Conservation (phyloP, 2,888 invertebrate genomes). For the Agrypnus murinus region DNA sequence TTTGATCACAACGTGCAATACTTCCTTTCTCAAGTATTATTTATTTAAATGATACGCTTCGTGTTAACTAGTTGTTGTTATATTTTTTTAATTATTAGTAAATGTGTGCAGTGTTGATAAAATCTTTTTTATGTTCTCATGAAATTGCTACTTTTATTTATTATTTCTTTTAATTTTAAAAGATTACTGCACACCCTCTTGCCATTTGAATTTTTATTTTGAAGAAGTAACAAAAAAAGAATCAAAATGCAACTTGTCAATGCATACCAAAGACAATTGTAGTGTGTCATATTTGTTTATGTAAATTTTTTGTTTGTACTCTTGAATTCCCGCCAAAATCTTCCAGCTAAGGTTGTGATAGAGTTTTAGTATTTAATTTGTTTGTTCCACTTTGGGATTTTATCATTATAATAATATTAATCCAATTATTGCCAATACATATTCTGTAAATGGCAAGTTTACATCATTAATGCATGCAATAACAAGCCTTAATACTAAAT, state of each 20-base stretch:
- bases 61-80: constrained; percentile 61
- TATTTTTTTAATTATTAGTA: constrained; percentile 52
- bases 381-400: constrained; percentile 52
- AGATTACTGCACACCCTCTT: constrained; percentile 60
- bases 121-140: constrained; percentile 43
- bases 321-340: constrained; percentile 69
- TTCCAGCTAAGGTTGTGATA: constrained; percentile 72
- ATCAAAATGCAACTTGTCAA: constrained; percentile 63
- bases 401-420: constrained; percentile 45
- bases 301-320: constrained; percentile 49
- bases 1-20: constrained; percentile 68
- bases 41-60: constrained; percentile 65
- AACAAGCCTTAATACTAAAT: background rate
- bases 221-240: too few species aligned
- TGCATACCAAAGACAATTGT: constrained; percentile 69
- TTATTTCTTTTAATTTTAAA: too few species aligned
- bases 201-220: constrained; percentile 57
- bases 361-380: constrained; percentile 65
- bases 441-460: constrained; percentile 16
- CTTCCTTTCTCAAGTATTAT: constrained; percentile 68
- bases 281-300: constrained; percentile 66
- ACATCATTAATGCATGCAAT: background rate
- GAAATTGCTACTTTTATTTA: constrained; percentile 17
- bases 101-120: constrained; percentile 55
- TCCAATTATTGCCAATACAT: constrained; percentile 15